A percentile compares a stretch with the other conserved stretches of the same genome.
These are phyloP conservation scores for Eueremaeus valkanovi DNA, from an alignment of 2,888 invertebrate genomes.

Conservation along the genomic window DNA sequence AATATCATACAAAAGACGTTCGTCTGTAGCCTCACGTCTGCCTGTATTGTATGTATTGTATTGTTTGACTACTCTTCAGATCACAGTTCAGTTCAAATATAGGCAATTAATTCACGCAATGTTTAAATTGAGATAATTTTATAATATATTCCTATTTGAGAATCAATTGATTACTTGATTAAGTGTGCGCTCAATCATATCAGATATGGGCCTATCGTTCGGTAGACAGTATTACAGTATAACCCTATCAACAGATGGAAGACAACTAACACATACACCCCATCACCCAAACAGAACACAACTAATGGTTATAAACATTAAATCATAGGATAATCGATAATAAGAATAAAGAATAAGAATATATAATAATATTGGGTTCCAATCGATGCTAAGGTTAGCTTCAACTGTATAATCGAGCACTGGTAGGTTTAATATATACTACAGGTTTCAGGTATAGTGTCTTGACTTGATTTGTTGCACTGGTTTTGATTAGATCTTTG, in stretches of 20 bases:
- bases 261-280: constrained; percentile 19
- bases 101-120: constrained; percentile 22
- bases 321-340: neutral
- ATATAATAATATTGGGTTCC: neutral
- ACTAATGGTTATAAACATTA: neutral
- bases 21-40: constrained; percentile 6
- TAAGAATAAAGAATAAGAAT: neutral
- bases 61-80: constrained; percentile 32
- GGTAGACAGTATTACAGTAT: neutral
- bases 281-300: constrained; percentile 25
- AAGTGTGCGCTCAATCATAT: constrained; percentile 27
- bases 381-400: neutral
- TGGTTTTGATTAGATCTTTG: neutral
- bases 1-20: neutral
- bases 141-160: constrained; percentile 13
- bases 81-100: constrained; percentile 34
- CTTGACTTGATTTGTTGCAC: constrained; percentile 11
- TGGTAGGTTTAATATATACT: neutral
- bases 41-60: constrained; percentile 10
- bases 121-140: constrained; percentile 28
- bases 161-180: constrained; percentile 4
- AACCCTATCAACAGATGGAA: constrained; percentile 22
- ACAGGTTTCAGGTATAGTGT: neutral
- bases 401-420: neutral
- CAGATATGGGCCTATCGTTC: constrained; percentile 19